A percentile compares a stretch with the other conserved stretches of the same genome.
Evolutionary conservation across 2,797 vertebrate species (phyloP).

Genomic region (Poecilia velifera): DNA sequence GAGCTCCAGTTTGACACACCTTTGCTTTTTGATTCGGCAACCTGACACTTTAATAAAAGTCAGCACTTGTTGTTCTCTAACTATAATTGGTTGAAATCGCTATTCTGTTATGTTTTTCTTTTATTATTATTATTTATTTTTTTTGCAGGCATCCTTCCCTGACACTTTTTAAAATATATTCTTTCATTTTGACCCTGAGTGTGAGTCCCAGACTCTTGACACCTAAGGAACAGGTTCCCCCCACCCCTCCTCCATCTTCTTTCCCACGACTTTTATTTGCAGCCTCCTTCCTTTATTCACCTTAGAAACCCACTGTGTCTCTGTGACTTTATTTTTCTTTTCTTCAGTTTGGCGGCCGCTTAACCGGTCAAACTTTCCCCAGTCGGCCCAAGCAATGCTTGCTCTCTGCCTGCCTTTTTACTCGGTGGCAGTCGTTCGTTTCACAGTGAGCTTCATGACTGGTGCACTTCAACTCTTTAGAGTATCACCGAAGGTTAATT

Average conservation of each 20-base stretch:
- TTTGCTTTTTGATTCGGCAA: not conserved
- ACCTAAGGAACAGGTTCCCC: not conserved
- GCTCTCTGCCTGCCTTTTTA: not conserved
- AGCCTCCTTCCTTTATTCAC: slow-evolving; percentile 50
- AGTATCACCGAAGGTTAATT: not conserved
- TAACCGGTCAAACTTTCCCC: slow-evolving; percentile 67
- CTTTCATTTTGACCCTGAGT: not conserved
- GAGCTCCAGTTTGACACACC: not conserved
- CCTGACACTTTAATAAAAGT: not conserved
- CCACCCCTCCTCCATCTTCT: not conserved
- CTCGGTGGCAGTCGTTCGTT: not conserved
- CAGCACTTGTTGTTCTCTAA: not conserved
- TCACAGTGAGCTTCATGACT: not conserved
- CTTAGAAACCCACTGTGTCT: slow-evolving; percentile 67
- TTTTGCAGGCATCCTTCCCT: not conserved
- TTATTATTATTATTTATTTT: not conserved
- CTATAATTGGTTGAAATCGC: not conserved
- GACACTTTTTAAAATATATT: not conserved
- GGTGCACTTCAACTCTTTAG: not conserved
- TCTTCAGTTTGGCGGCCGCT: slow-evolving; percentile 69
- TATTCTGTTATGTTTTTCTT: not conserved
- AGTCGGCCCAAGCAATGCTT: not conserved
- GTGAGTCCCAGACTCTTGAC: not conserved
- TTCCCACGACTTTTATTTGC: slow-evolving; percentile 45
- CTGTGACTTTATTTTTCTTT: slow-evolving; percentile 30